Percentiles rank a stretch among this genome's conserved stretches.
phyloP scores from a whole-genome alignment of 2,797 vertebrate species.

The Clamator glandarius region DNA sequence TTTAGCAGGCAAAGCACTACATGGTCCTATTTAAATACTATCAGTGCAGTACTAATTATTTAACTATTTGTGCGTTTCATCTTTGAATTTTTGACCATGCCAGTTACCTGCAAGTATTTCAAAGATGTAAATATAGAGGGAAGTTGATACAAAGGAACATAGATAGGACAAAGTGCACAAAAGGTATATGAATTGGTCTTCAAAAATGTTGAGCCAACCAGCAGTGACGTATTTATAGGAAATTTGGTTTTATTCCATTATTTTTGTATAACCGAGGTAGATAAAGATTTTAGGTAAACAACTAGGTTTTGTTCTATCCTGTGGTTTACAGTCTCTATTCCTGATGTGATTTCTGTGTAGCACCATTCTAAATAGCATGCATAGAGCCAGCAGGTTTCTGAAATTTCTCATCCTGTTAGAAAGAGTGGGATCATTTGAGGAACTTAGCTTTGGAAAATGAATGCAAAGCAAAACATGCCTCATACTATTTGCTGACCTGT shows the following conservation, averaged over 20 bases:
- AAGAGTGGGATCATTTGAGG: not conserved
- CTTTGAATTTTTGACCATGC: not conserved
- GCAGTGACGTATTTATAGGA: not conserved
- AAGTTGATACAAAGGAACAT: not conserved
- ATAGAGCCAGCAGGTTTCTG: not conserved
- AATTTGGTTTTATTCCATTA: not conserved
- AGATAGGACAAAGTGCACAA: not conserved
- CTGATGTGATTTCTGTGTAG: not conserved
- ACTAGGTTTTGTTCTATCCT: not conserved
- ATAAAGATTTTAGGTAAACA: not conserved
- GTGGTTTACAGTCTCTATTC: not conserved
- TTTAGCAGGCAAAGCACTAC: not conserved
- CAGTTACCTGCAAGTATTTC: not conserved
- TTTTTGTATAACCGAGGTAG: not conserved
- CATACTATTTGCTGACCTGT: not conserved
- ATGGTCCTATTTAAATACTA: not conserved
- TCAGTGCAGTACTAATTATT: not conserved
- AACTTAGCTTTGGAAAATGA: not conserved
- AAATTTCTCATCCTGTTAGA: not conserved
- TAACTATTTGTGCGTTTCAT: not conserved
- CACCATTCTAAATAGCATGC: not conserved
- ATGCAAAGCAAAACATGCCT: not conserved
- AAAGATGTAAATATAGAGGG: not conserved
- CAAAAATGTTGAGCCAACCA: not conserved
- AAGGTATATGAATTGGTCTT: not conserved